Evolutionary conservation across 1,140 invertebrate species (phyloP).

Genomic region (Drosophila watanabei): DNA sequence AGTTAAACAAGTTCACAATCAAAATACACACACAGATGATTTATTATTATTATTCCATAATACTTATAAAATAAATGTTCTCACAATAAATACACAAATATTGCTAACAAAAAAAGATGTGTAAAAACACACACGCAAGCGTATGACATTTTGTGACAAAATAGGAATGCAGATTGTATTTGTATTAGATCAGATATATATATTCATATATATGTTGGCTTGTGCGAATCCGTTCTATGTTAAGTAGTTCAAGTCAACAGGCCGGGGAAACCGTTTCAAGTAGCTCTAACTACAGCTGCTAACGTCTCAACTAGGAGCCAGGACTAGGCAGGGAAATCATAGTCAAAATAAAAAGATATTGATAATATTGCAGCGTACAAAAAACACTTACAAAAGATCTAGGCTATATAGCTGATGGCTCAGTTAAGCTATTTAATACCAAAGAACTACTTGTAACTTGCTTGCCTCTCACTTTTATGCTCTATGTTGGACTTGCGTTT

Average conservation of each 20-base stretch:
- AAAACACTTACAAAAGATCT: constrained; percentile 72
- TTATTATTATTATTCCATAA: constrained; percentile 58
- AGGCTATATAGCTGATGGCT: constrained; percentile 44
- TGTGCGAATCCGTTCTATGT: constrained; percentile 48
- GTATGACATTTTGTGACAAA: constrained; percentile 48
- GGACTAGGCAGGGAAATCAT: constrained; percentile 21
- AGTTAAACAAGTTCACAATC: constrained; percentile 79
- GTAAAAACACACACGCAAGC: constrained; percentile 46
- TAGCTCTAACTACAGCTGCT: constrained; percentile 37
- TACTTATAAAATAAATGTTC: constrained; percentile 70
- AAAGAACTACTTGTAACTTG: constrained; percentile 25
- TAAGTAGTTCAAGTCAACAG: constrained; percentile 25
- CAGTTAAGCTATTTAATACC: constrained; percentile 55
- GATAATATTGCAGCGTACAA: constrained; percentile 45
- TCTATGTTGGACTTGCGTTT: constrained; percentile 70
- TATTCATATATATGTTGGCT: constrained; percentile 25
- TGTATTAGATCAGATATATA: constrained; percentile 45
- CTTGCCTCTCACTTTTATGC: constrained; percentile 36
- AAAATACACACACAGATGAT: constrained; percentile 74
- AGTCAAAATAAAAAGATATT: constrained; percentile 5
- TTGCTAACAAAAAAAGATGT: constrained; percentile 47
- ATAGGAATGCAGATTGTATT: constrained; percentile 68
- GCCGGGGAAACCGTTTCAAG: constrained; percentile 28
- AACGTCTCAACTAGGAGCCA: constrained; percentile 47
- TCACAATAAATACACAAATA: constrained; percentile 65